A percentile compares a stretch with the other conserved stretches of the same genome.
Conservation (phyloP, 2,888 invertebrate species). For the Tenthredo scrophulariae region DNA sequence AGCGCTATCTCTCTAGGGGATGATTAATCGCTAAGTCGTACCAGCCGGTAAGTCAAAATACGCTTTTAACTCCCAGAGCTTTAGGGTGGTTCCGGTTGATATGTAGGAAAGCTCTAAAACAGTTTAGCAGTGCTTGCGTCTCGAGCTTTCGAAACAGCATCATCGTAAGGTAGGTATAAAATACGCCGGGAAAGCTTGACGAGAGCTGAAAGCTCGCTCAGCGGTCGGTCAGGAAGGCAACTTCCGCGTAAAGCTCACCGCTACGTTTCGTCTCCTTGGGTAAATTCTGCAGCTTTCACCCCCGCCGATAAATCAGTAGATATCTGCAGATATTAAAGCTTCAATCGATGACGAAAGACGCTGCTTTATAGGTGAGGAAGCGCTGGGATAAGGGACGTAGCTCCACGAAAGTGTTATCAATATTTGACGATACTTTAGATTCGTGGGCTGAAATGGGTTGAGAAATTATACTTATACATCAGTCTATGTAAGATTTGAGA, state of each 20-base stretch:
- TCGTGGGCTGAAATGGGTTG: background rate
- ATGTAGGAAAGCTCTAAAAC: background rate
- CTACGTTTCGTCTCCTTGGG: background rate
- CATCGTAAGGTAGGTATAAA: background rate
- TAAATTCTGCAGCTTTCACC: background rate
- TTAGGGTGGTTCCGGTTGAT: background rate
- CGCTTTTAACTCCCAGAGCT: background rate
- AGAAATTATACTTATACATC: background rate
- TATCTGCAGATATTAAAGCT: background rate
- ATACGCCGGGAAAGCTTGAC: background rate
- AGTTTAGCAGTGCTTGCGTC: background rate
- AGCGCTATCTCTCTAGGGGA: constrained; percentile 58
- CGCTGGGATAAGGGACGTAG: background rate
- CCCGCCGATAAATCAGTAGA: background rate
- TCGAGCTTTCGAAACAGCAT: background rate
- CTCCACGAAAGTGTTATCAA: background rate
- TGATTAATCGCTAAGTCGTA: constrained; percentile 16
- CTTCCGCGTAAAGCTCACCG: background rate
- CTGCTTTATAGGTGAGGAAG: background rate
- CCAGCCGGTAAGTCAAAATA: background rate
- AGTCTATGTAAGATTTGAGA: background rate
- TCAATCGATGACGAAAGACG: background rate
- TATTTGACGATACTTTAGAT: background rate
- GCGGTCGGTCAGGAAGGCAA: constrained; percentile 10
- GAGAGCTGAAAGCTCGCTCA: background rate